Base-by-base conservation (phyloP, 2,113 vertebrate genomes). In the Prionailurus bengalensis region DNA sequence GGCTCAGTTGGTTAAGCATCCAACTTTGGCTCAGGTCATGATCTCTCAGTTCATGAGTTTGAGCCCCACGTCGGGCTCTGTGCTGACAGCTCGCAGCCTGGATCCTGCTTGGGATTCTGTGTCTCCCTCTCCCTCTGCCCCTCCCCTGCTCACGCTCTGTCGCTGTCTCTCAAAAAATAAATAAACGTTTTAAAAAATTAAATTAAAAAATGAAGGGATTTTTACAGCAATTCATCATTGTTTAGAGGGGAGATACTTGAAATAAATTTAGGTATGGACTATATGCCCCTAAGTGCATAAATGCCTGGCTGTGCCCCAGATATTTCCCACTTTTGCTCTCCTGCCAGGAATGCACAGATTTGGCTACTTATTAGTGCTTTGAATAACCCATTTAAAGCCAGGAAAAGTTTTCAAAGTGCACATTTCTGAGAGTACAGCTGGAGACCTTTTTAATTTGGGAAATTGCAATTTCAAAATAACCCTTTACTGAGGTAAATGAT, bases 391-490 rank as follows among this genome's bases (percentile, higher is more conserved):
- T 82, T 91, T 73, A 86, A 86, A 87, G 29, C 61, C 73, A 80
- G 63, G 19, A 80, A 63, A 87, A 16, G 31, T 97, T 91, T 83
- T 80, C 65, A 63, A 83, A 94, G 83, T 92, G 31, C n/a, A 51
- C 15, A 36, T 63, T 94, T 65, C 84, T 53, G 15, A 27, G 48
- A 95, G 25, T 53, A 51, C n/a, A 83, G 65, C 29, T 21, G 4
- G 39, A 97, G 48, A 73, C 13, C 4, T 92, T 92, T 91, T 42
- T 76, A 61, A 83, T 95, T 84, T 74, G 27, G 48, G 61, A 94
- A 94, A 88, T 76, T 68, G 53, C 16, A 93, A 39, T 76, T 94
- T 94, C 48, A 92, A 76, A 94, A 87, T 76, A 94, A 66, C 58
- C 70, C 36, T 89, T 86, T 82, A 45, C 88, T 84, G 19, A 53